These are phyloP conservation scores for Hymenochirus boettgeri DNA, from an alignment of 2,113 vertebrate species.

Conservation along the genomic window DNA sequence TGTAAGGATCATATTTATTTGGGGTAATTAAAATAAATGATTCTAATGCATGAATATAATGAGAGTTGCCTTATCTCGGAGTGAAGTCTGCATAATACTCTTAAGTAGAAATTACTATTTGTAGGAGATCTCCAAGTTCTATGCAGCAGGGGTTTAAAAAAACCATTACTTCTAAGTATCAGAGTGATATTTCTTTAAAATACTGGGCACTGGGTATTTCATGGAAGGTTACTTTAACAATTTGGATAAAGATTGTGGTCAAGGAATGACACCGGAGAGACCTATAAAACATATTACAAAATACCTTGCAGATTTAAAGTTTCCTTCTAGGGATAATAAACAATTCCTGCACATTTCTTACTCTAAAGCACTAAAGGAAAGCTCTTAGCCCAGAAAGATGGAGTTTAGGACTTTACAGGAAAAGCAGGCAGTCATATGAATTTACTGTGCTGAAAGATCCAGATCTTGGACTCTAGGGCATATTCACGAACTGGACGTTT, in stretches of 20 bases:
- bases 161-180: constrained; percentile 62
- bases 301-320: constrained; percentile 34
- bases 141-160: constrained; percentile 49
- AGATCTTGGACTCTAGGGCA: too few relatives aligned
- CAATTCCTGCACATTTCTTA: constrained; percentile 2
- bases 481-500: too few relatives aligned
- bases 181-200: constrained; percentile 61
- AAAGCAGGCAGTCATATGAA: too few relatives aligned
- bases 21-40: constrained; percentile 74
- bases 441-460: too few relatives aligned
- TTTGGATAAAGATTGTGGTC: constrained; percentile 52
- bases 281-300: constrained; percentile 56
- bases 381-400: constrained; percentile 10
- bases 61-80: constrained; percentile 62
- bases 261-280: constrained; percentile 48
- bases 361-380: constrained; percentile 6
- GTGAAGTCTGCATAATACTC: constrained; percentile 54
- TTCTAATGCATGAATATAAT: constrained; percentile 68
- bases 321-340: constrained; percentile 29
- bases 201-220: constrained; percentile 55
- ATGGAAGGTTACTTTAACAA: constrained; percentile 54
- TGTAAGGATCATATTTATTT: constrained; percentile 77
- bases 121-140: constrained; percentile 8
- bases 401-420: too few relatives aligned
- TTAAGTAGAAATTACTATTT: constrained; percentile 53